Percentiles rank a stretch among this genome's conserved stretches.
phyloP scores from a whole-genome alignment of 1,140 invertebrate genomes.

The Sesamia nonagrioides region DNA sequence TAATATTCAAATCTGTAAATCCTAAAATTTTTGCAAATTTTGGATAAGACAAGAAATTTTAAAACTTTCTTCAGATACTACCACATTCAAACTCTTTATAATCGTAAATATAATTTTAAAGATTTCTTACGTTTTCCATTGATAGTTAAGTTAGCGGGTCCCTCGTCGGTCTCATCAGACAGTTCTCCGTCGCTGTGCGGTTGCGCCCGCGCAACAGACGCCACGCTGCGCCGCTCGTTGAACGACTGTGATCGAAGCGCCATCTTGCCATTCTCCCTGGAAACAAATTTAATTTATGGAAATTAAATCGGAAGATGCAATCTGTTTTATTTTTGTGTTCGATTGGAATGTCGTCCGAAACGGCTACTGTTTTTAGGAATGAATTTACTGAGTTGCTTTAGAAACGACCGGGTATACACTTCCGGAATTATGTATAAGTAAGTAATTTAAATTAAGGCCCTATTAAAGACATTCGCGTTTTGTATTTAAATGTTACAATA shows the following conservation, averaged over 20 bases:
- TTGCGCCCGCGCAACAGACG: conserved; percentile 77
- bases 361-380: conserved; percentile 31
- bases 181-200: conserved; percentile 85
- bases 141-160: conserved; percentile 66
- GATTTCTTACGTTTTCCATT: conserved; percentile 73
- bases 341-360: conserved; percentile 31
- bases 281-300: conserved; percentile 57
- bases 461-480: not conserved
- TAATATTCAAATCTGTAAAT: too few relatives aligned
- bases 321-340: conserved; percentile 42
- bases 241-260: conserved; percentile 85
- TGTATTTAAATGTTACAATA: not conserved
- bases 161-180: conserved; percentile 76
- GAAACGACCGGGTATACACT: conserved; percentile 10
- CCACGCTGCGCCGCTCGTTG: conserved; percentile 76
- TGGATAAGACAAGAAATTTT: too few relatives aligned
- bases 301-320: conserved; percentile 50
- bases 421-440: not conserved
- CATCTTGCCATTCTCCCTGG: conserved; percentile 84
- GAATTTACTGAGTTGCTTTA: conserved; percentile 11
- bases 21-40: too few relatives aligned
- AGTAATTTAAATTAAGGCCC: not conserved
- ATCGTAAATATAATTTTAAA: too few relatives aligned
- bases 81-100: too few relatives aligned
- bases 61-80: too few relatives aligned